Evolutionary conservation across 2,888 invertebrate species (phyloP).

Genomic region (Cynaeus angustus): DNA sequence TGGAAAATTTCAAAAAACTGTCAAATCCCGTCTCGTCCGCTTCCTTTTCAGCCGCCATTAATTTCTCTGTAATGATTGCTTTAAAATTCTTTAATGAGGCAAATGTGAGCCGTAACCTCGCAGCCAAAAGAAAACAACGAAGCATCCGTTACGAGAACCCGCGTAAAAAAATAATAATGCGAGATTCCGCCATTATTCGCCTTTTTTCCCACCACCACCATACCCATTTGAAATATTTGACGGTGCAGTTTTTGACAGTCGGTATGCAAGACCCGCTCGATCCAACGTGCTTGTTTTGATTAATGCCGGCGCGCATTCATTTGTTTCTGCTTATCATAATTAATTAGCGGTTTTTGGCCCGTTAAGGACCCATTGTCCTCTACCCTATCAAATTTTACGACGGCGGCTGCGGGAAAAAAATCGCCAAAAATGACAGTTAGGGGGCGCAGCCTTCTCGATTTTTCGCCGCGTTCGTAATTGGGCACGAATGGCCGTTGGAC

Average conservation of each 20-base stretch:
- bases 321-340: slow-evolving; percentile 70
- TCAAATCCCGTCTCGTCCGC: background rate
- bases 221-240: slow-evolving; percentile 62
- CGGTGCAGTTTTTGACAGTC: slow-evolving; percentile 65
- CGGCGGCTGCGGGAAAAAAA: background rate
- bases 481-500: slow-evolving; percentile 22
- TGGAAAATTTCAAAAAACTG: background rate
- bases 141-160: background rate
- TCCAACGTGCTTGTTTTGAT: slow-evolving; percentile 68
- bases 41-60: background rate
- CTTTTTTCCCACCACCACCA: slow-evolving; percentile 51
- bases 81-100: slow-evolving; percentile 8
- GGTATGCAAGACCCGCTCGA: slow-evolving; percentile 62
- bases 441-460: slow-evolving; percentile 17
- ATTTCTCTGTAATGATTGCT: slow-evolving; percentile 1
- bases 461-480: slow-evolving; percentile 11
- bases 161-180: slow-evolving; percentile 47
- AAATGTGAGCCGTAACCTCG: background rate
- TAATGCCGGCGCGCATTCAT: slow-evolving; percentile 68
- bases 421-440: slow-evolving; percentile 12
- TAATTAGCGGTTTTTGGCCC: slow-evolving; percentile 67
- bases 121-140: background rate
- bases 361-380: slow-evolving; percentile 58
- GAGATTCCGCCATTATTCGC: slow-evolving; percentile 42
- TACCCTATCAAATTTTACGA: slow-evolving; percentile 47